Percentiles rank a stretch among this genome's conserved stretches.
Evolutionary conservation across 2,888 invertebrate species (phyloP).

Genomic region (Idaea straminata): DNA sequence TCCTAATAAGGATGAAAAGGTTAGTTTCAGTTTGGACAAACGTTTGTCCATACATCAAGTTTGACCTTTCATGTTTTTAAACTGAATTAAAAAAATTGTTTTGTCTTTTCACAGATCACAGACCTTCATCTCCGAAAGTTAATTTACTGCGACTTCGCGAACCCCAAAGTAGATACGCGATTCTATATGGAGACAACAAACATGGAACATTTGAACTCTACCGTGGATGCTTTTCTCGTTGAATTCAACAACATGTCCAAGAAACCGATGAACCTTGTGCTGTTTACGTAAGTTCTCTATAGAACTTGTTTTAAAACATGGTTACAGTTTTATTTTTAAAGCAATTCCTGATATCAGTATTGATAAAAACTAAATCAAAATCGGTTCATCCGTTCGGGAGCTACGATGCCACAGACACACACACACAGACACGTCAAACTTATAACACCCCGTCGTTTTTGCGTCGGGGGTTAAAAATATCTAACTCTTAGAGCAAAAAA

Average conservation of each 20-base stretch:
- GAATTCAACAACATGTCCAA: conserved; percentile 98
- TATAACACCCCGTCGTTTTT: no score
- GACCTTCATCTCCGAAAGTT: conserved; percentile 91
- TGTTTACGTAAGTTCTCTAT: conserved; percentile 83
- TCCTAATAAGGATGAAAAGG: conserved; percentile 42
- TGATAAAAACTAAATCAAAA: no score
- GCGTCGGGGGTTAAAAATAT: no score
- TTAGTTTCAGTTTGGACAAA: conserved; percentile 11
- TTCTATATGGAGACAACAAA: conserved; percentile 94
- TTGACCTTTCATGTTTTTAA: background rate
- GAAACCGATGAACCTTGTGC: conserved; percentile 96
- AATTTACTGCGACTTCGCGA: conserved; percentile 96
- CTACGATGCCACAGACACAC: no score
- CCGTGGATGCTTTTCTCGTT: conserved; percentile 92
- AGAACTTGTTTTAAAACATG: background rate
- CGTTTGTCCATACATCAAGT: no score
- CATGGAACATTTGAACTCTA: conserved; percentile 87
- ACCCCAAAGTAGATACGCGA: conserved; percentile 93
- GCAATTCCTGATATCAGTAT: no score
- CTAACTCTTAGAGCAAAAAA: no score
- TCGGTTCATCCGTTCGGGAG: no score
- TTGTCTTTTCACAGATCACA: conserved; percentile 78
- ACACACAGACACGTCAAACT: no score
- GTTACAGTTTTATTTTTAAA: background rate
- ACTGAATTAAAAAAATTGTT: background rate